phyloP scores from a whole-genome alignment of 1,140 invertebrate species.

The Ceratina calcarata region DNA sequence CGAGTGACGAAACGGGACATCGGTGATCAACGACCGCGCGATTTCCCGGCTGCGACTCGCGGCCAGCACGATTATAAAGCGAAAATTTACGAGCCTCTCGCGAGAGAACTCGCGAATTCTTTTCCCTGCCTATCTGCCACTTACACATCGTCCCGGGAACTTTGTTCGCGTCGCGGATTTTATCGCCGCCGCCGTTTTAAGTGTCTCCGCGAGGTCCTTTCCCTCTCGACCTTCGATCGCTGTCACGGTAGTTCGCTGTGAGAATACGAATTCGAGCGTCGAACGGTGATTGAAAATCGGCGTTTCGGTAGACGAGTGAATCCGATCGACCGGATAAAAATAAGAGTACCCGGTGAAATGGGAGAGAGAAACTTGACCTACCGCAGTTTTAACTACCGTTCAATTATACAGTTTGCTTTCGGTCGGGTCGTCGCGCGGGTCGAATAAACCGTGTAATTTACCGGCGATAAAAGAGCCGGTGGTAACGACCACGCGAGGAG shows the following conservation, averaged over 20 bases:
- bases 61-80: constrained; percentile 66
- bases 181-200: constrained; percentile 61
- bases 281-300: no score
- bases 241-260: neutral
- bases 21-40: constrained; percentile 18
- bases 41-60: constrained; percentile 14
- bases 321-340: constrained; percentile 17
- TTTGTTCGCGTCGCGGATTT: constrained; percentile 55
- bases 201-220: constrained; percentile 49
- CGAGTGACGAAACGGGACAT: constrained; percentile 52
- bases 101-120: constrained; percentile 26
- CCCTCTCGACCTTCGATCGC: constrained; percentile 17
- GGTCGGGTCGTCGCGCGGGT: constrained; percentile 61
- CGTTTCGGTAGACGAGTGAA: no score
- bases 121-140: neutral
- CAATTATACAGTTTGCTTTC: constrained; percentile 75
- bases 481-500: constrained; percentile 54
- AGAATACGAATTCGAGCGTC: no score
- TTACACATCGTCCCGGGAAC: constrained; percentile 9
- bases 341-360: neutral
- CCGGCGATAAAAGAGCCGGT: constrained; percentile 75
- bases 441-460: constrained; percentile 79
- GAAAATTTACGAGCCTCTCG: constrained; percentile 64
- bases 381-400: constrained; percentile 72
- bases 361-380: constrained; percentile 66